Conservation (phyloP, 1,140 invertebrate genomes). For the Popillia japonica region DNA sequence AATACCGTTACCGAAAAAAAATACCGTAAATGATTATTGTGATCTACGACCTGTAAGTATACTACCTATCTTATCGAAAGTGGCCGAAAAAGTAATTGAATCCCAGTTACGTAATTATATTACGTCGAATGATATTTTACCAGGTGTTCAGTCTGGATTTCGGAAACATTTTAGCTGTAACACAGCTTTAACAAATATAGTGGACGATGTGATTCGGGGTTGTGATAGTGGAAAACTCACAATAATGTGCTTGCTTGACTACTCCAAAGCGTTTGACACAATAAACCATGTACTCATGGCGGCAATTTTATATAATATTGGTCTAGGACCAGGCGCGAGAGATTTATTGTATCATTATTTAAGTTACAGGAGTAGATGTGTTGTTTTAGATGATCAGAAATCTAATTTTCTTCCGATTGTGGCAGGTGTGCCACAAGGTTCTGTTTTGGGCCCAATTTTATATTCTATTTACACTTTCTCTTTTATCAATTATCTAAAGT, state of each 20-base stretch:
- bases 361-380: too few species aligned
- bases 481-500: too few species aligned
- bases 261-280: neutral
- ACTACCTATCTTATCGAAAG: neutral
- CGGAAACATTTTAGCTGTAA: constrained; percentile 2
- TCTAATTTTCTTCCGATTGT: too few species aligned
- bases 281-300: neutral
- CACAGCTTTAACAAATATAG: neutral
- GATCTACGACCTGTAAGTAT: constrained; percentile 30
- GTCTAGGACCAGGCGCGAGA: too few species aligned
- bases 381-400: too few species aligned
- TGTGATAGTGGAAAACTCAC: neutral
- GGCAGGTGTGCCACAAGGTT: too few species aligned
- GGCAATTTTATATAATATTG: constrained; percentile 4
- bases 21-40: neutral
- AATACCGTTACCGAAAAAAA: neutral
- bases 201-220: neutral
- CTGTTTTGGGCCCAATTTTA: too few species aligned
- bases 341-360: too few species aligned
- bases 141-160: neutral
- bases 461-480: too few species aligned
- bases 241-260: constrained; percentile 12
- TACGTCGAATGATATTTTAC: constrained; percentile 5
- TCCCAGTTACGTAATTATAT: neutral
- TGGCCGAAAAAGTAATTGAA: constrained; percentile 14